A percentile compares a stretch with the other conserved stretches of the same genome.
Conservation (phyloP, 1,140 invertebrate species). For the Steinernema feltiae region DNA sequence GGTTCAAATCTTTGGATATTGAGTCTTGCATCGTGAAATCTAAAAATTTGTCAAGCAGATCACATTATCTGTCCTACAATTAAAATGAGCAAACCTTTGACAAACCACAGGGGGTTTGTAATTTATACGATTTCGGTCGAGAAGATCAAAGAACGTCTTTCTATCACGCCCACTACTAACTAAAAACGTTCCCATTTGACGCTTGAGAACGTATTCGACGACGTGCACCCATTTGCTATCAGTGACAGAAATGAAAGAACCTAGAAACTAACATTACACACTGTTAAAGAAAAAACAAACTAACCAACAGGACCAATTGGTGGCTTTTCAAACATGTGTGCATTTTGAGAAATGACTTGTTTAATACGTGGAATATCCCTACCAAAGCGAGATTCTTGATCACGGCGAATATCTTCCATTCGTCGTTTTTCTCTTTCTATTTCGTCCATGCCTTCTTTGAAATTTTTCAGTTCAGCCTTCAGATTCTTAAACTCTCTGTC, state of each 20-base stretch:
- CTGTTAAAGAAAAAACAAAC: neutral
- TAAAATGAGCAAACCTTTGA: neutral
- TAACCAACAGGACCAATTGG: constrained; percentile 31
- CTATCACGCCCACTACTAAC: constrained; percentile 5
- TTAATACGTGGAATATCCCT: constrained; percentile 19
- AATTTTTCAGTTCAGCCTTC: neutral
- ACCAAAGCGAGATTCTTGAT: constrained; percentile 23
- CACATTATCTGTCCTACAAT: neutral
- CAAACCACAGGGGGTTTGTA: neutral
- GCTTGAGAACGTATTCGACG: constrained; percentile 16
- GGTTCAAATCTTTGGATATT: constrained; percentile 30
- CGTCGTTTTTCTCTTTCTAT: neutral
- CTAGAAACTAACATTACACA: constrained; percentile 23
- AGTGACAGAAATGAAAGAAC: constrained; percentile 16
- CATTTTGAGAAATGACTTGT: neutral
- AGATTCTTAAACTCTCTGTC: neutral
- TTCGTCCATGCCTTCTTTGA: neutral
- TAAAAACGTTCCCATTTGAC: constrained; percentile 16
- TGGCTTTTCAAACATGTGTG: neutral
- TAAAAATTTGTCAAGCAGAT: neutral
- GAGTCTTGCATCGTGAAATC: neutral
- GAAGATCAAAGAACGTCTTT: constrained; percentile 6
- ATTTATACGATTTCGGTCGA: constrained; percentile 5
- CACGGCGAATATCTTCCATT: neutral
- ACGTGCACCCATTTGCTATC: constrained; percentile 24